phyloP scores from a whole-genome alignment of 2,113 vertebrate species.

The Monopterus albus region DNA sequence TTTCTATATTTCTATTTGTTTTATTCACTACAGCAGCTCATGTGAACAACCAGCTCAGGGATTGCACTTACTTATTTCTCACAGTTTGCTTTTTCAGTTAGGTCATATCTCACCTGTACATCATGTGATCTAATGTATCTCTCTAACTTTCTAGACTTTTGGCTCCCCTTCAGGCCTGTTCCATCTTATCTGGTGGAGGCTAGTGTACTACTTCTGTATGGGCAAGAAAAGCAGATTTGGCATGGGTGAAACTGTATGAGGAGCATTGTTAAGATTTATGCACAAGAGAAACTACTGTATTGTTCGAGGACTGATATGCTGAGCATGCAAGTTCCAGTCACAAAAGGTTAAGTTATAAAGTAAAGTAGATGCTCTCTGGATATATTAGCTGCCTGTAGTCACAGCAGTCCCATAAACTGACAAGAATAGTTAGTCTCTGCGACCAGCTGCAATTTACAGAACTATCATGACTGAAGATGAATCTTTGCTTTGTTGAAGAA shows the following conservation, averaged over 20 bases:
- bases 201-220: not conserved
- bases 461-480: too few species aligned
- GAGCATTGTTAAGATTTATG: not conserved
- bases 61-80: not conserved
- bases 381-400: too few species aligned
- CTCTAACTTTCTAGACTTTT: not conserved
- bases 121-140: not conserved
- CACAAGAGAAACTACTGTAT: not conserved
- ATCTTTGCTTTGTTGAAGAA: too few species aligned
- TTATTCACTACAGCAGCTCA: too few species aligned
- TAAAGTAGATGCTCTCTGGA: too few species aligned
- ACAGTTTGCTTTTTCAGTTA: not conserved
- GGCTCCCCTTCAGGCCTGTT: not conserved
- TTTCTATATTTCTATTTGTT: too few species aligned
- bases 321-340: constrained; percentile 12
- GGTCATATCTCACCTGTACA: not conserved
- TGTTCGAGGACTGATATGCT: not conserved
- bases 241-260: not conserved
- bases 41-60: not conserved
- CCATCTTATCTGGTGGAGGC: not conserved
- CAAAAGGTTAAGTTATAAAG: too few species aligned
- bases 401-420: too few species aligned
- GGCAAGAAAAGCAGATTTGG: not conserved
- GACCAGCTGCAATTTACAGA: too few species aligned
- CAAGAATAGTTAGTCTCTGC: too few species aligned